Evolutionary conservation across 2,888 invertebrate genomes (phyloP).

Genomic region (Dioctria rufipes): DNA sequence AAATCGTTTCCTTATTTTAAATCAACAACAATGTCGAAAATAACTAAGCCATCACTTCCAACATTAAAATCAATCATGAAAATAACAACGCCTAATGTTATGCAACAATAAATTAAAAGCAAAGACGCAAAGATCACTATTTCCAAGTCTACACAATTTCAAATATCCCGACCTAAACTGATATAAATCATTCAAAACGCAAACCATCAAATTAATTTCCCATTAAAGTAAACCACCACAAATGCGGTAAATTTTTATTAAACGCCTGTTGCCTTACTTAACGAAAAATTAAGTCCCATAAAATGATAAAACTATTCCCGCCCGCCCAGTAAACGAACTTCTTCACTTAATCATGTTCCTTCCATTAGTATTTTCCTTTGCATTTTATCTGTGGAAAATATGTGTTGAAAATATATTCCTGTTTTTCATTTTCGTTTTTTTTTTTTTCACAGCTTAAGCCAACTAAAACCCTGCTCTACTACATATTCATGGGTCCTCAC

Average conservation of each 20-base stretch:
- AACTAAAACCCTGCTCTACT: slow-evolving; percentile 27
- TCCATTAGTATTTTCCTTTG: slow-evolving; percentile 46
- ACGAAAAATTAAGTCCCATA: slow-evolving; percentile 29
- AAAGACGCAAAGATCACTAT: no score
- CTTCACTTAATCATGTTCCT: slow-evolving; percentile 40
- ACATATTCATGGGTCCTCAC: slow-evolving; percentile 19
- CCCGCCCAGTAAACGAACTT: neutral
- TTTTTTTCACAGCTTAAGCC: slow-evolving; percentile 42
- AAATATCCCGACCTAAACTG: no score
- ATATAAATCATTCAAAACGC: no score
- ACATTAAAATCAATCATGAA: no score
- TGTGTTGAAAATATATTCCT: slow-evolving; percentile 43
- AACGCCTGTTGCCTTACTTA: slow-evolving; percentile 45
- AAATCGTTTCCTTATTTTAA: no score
- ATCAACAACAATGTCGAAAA: no score
- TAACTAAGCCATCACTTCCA: no score
- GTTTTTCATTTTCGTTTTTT: no score
- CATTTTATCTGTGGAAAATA: slow-evolving; percentile 48
- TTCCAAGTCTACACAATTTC: no score
- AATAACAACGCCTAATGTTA: no score
- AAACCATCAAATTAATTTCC: slow-evolving; percentile 23
- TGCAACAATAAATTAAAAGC: no score
- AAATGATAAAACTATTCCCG: slow-evolving; percentile 34
- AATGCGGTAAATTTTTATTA: slow-evolving; percentile 13
- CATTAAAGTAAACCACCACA: neutral